These are phyloP conservation scores for Phymanthus crucifer DNA, from an alignment of 92 coral and sea anemone species.

Conservation along the genomic window DNA sequence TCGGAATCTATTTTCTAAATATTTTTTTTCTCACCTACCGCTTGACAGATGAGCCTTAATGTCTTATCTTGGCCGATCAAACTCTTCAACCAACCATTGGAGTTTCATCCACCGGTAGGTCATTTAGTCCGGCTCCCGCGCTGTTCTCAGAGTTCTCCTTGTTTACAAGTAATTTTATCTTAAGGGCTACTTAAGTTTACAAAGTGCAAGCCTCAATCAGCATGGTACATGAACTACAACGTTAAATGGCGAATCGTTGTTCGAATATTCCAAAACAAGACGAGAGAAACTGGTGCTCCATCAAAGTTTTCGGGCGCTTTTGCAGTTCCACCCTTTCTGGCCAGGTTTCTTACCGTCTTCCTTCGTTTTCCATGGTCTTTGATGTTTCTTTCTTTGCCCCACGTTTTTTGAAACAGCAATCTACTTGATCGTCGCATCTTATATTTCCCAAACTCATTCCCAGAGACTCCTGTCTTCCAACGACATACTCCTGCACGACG, in stretches of 20 bases:
- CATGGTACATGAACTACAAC: neutral
- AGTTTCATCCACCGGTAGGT: neutral
- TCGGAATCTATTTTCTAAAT: neutral
- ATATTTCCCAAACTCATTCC: slow-evolving; percentile 13
- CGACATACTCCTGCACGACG: slow-evolving; percentile 26
- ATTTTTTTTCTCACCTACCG: neutral
- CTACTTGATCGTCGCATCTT: slow-evolving; percentile 29
- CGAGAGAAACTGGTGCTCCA: neutral
- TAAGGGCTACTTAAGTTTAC: slow-evolving; percentile 31
- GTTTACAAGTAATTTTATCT: slow-evolving; percentile 23
- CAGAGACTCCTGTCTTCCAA: slow-evolving; percentile 14
- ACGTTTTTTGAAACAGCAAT: slow-evolving; percentile 29
- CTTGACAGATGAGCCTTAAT: neutral
- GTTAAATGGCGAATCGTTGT: neutral
- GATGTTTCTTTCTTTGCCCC: slow-evolving; percentile 2
- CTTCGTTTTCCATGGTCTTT: slow-evolving; percentile 5
- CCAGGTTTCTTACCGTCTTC: neutral
- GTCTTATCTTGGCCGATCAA: slow-evolving; percentile 11
- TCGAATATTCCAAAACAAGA: neutral
- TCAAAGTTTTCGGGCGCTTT: neutral
- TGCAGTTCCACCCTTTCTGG: neutral
- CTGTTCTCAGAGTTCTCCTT: neutral
- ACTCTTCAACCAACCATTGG: neutral
- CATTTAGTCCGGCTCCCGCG: neutral
- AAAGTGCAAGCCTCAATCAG: slow-evolving; percentile 1